phyloP scores from a whole-genome alignment of 2,888 invertebrate species.

The Cheilosia soror region DNA sequence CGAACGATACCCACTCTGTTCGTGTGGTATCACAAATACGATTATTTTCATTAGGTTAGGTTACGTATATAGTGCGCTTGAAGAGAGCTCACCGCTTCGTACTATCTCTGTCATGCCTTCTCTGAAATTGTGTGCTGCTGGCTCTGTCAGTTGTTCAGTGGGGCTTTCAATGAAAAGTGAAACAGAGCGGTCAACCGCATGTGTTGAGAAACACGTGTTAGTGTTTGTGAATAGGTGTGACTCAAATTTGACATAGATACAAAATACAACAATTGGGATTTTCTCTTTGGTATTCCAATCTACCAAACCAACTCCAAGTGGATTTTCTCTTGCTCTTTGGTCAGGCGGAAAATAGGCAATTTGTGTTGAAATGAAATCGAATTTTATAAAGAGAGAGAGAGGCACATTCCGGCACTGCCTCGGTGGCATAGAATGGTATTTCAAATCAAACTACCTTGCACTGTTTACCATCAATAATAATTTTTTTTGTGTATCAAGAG shows the following conservation, averaged over 20 bases:
- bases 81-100: constrained; percentile 48
- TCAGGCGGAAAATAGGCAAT: constrained; percentile 30
- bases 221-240: constrained; percentile 48
- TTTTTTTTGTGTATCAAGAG: constrained; percentile 1
- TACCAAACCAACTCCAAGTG: no score
- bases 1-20: constrained; percentile 61
- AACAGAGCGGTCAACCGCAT: constrained; percentile 55
- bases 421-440: constrained; percentile 38
- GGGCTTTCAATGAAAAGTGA: constrained; percentile 45
- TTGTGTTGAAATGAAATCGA: constrained; percentile 46
- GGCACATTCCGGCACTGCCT: constrained; percentile 32
- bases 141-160: constrained; percentile 43
- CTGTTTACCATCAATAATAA: constrained; percentile 34
- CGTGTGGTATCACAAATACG: constrained; percentile 65
- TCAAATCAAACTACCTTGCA: constrained; percentile 41
- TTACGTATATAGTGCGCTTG: constrained; percentile 59
- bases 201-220: constrained; percentile 24
- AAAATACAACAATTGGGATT: constrained; percentile 26
- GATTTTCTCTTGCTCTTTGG: constrained; percentile 25
- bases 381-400: constrained; percentile 30
- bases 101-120: constrained; percentile 36
- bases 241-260: constrained; percentile 54
- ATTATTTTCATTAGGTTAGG: constrained; percentile 68
- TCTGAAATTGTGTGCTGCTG: constrained; percentile 12
- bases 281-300: constrained; percentile 29